phyloP scores from a whole-genome alignment of 2,113 vertebrate species.

The Regulus satrapa region DNA sequence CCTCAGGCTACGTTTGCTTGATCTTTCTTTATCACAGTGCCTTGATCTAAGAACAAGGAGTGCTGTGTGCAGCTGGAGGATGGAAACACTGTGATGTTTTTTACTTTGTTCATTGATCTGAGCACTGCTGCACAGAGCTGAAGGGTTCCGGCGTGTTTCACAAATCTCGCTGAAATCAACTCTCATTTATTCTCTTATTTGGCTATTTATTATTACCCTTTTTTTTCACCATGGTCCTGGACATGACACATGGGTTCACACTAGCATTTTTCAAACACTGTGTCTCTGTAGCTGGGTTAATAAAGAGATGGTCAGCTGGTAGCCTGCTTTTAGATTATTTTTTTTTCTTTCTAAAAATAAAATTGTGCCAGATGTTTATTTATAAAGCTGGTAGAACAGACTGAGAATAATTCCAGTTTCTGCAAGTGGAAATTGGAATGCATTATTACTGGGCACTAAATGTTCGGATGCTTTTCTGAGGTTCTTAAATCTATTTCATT shows the following conservation, averaged over 20 bases:
- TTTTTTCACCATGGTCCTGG: background rate
- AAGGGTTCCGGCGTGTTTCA: background rate
- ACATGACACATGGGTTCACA: background rate
- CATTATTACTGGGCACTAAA: conserved; percentile 74
- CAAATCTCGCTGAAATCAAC: background rate
- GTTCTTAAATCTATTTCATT: conserved; percentile 78
- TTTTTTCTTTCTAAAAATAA: conserved; percentile 63
- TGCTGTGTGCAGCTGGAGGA: conserved; percentile 5
- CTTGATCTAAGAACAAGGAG: background rate
- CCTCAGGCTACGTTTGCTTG: background rate
- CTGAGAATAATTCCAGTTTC: conserved; percentile 69
- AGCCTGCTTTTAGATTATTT: conserved; percentile 24
- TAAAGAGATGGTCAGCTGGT: conserved; percentile 31
- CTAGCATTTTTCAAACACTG: background rate
- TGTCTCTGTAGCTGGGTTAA: conserved; percentile 26
- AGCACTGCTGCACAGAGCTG: background rate
- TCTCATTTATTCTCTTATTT: background rate
- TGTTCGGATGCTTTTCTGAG: conserved; percentile 60
- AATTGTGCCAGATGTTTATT: conserved; percentile 69
- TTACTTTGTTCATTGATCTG: conserved; percentile 31
- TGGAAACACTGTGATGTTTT: background rate
- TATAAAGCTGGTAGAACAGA: conserved; percentile 61
- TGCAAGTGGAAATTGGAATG: conserved; percentile 72
- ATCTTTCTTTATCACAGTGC: background rate
- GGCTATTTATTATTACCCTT: background rate